Base-by-base conservation (phyloP, 2,888 invertebrate genomes). In the Acheta domesticus region DNA sequence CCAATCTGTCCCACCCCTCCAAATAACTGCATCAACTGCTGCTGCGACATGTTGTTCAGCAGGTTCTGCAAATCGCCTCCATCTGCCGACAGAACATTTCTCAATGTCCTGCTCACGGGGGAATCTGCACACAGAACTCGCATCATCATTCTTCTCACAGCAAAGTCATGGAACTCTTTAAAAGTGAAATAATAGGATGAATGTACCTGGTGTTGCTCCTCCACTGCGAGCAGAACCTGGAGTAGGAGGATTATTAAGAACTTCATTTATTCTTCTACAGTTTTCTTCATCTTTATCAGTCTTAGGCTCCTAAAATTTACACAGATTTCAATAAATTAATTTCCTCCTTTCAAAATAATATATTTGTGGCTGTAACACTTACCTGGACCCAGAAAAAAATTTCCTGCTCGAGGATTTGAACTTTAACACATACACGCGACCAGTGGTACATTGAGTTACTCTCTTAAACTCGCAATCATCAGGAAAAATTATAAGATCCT, bases 361-460 rank as follows among this genome's bases (percentile, higher is more conserved):
- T 8, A 36, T 36, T 36, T 36, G 16, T 5, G 11, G 14, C 16
- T 3, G n/a, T 62, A 62, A 62, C n/a, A 48, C 81, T 83, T 86
- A 95, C 96, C 92, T 99, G 99, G 89, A 99, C 91, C 99, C 99
- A 99, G 87, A 98, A 99, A 89, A 99, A 86, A 96, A 93, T 85
- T 96, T 96, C 84, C 97, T 92, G 36, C 93, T 93, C 11, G 97
- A 96, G 0, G 96, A 95, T 87, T 98, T 99, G 87, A 99, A 99
- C 87, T 97, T 97, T 79, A 99, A 89, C 74, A 99, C 92, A 89
- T 94, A 99, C 0, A 97, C 99, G 82, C 99, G 91, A 1, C 99
- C 99, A 74, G 97, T 97, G 78, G 96, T 97, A 86, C 99, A 99
- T 85, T 98, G 97, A 80, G 94, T 92, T 0, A 99, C 96, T 83